Evolutionary conservation across 2,888 invertebrate species (phyloP).

Genomic region (Apodemia mormo): DNA sequence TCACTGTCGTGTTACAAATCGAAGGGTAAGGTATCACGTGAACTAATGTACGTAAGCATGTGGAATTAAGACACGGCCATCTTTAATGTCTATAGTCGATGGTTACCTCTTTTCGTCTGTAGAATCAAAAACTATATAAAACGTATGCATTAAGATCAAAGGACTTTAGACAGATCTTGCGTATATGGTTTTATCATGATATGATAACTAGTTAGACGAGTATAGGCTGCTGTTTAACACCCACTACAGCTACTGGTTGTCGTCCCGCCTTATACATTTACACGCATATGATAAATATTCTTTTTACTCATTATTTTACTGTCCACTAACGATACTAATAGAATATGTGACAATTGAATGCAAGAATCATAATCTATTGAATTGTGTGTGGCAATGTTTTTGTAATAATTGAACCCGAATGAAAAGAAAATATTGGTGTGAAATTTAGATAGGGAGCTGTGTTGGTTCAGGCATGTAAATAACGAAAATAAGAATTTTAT

Average conservation of each 20-base stretch:
- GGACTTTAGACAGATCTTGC: not conserved
- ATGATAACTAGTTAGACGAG: slow-evolving; percentile 10
- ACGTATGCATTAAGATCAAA: not conserved
- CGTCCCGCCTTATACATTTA: slow-evolving; percentile 35
- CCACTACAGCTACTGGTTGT: slow-evolving; percentile 63
- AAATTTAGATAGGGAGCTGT: not conserved
- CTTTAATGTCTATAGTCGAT: too few relatives aligned
- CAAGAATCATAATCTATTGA: slow-evolving; percentile 4
- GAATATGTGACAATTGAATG: slow-evolving; percentile 6
- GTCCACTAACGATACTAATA: slow-evolving; percentile 20
- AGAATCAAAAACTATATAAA: too few relatives aligned
- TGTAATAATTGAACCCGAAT: not conserved
- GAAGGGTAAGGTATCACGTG: too few relatives aligned
- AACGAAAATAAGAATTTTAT: not conserved
- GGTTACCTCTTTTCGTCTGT: too few relatives aligned
- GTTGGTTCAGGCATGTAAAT: not conserved
- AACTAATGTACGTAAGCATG: too few relatives aligned
- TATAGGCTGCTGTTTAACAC: slow-evolving; percentile 57
- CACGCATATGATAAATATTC: slow-evolving; percentile 21
- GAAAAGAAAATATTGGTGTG: slow-evolving; percentile 12
- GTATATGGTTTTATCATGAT: slow-evolving; percentile 1
- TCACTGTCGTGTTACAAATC: too few relatives aligned
- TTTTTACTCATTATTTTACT: slow-evolving; percentile 26
- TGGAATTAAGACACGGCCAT: too few relatives aligned
- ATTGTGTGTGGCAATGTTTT: slow-evolving; percentile 18